phyloP scores from a whole-genome alignment of 2,888 invertebrate genomes.

The Lathronympha strigana region DNA sequence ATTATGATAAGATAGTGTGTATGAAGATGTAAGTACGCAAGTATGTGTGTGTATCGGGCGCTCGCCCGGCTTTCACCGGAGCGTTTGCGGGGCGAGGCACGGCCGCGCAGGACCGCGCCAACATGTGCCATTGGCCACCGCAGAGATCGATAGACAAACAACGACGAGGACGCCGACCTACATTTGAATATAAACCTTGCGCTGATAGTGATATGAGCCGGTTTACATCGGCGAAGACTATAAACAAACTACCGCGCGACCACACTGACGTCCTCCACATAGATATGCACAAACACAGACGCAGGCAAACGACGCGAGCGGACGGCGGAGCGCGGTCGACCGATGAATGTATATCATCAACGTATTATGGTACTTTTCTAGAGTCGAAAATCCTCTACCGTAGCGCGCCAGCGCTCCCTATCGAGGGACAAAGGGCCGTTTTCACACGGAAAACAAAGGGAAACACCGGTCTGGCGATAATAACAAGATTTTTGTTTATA shows the following conservation, averaged over 20 bases:
- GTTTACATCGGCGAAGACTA: conserved; percentile 72
- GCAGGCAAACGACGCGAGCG: conserved; percentile 76
- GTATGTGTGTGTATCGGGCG: conserved; percentile 58
- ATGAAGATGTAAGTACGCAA: conserved; percentile 50
- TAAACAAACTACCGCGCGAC: conserved; percentile 85
- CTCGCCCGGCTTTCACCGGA: conserved; percentile 79
- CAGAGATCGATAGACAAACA: conserved; percentile 87
- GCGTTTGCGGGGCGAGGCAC: conserved; percentile 67
- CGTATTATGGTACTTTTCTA: conserved; percentile 81
- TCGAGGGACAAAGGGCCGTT: conserved; percentile 80
- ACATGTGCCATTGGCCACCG: conserved; percentile 86
- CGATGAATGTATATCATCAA: conserved; percentile 73
- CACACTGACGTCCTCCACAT: conserved; percentile 74
- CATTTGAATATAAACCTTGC: conserved; percentile 76
- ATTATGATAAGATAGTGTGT: conserved; percentile 68
- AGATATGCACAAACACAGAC: conserved; percentile 70
- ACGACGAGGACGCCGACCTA: conserved; percentile 82
- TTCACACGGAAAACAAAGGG: conserved; percentile 80
- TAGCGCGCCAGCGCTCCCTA: conserved; percentile 76
- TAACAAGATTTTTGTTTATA: conserved; percentile 62
- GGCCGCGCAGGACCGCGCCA: conserved; percentile 81
- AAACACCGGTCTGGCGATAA: conserved; percentile 71
- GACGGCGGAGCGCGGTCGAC: conserved; percentile 67
- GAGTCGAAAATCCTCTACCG: conserved; percentile 79
- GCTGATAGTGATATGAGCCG: conserved; percentile 61